Evolutionary conservation across 1,140 invertebrate genomes (phyloP), one percentile per base, ranked within the genome.

Genomic region (Teleopsis dalmanni): DNA sequence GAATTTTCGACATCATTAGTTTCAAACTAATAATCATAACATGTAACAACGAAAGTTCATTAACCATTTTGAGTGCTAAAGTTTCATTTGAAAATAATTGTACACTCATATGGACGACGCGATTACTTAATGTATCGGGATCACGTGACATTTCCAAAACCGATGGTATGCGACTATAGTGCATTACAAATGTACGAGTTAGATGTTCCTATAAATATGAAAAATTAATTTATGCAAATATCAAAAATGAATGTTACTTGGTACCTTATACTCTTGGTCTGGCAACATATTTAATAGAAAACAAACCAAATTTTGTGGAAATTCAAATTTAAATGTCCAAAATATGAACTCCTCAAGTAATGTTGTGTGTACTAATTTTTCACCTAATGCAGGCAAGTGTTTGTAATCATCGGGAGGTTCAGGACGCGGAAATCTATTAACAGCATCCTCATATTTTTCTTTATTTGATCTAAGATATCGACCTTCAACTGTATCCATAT

Each of bases 321-420:
- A 98, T 73, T 98, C 93, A 73, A 89, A 95, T 65, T 91, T 91
- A 21, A 97, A 91, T 16, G 91, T 95, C 94, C 95, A 98, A 75
- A 98, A 98, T 54, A 98, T 88, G 45, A 98, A 79, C 75, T 98
- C 94, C 71, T 97, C 93, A 16, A 98, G 76, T 56, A 98, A 85
- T 1, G 88, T 95, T 38, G 79, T 82, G 73, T 97, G 92, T 19
- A 83, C 78, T 4, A 95, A 72, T 7, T 82, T 78, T 51, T 85
- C 82, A 62, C 85, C 83, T 21, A 94, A 69, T 1, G 87, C 86
- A n/a, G 86, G 83, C 58, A 88, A 81, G 72, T 90, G 85, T 19
- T 77, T 75, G 55, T 80, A 80, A 57, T 91, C 87, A 70, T 87
- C 82, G 49, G 84, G 83, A 34, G 87, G 85, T 63, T 89, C 84